phyloP scores from a whole-genome alignment of 2,797 vertebrate genomes.

The Rhinichthys osculus region DNA sequence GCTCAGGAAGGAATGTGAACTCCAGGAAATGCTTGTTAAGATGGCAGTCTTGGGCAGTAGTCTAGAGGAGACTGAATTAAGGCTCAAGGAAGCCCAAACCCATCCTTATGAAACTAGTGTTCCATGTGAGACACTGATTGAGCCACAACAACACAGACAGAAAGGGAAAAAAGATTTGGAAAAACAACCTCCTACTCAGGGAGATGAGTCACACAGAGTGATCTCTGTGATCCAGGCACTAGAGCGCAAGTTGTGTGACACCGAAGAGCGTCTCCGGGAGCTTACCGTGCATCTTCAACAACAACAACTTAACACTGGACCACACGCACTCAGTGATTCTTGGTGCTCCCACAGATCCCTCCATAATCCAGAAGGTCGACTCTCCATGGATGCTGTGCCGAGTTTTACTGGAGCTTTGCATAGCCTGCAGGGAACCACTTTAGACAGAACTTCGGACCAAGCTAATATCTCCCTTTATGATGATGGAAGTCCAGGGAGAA shows the following conservation, averaged over 20 bases:
- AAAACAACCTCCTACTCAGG: constrained; percentile 64
- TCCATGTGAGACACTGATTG: neutral
- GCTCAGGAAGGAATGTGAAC: constrained; percentile 86
- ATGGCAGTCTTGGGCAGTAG: constrained; percentile 85
- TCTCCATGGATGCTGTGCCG: constrained; percentile 73
- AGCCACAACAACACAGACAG: constrained; percentile 69
- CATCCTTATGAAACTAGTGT: constrained; percentile 5
- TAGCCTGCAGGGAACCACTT: constrained; percentile 77
- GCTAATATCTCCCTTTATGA: neutral
- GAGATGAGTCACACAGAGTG: constrained; percentile 81
- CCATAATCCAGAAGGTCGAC: constrained; percentile 81
- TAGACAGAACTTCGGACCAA: constrained; percentile 53
- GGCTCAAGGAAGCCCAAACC: constrained; percentile 78
- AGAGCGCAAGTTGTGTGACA: constrained; percentile 89
- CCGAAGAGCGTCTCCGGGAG: constrained; percentile 90
- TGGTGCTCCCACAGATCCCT: constrained; percentile 74
- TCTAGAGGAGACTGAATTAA: constrained; percentile 85
- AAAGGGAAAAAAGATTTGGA: constrained; percentile 71
- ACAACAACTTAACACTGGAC: constrained; percentile 68
- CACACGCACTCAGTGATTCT: neutral
- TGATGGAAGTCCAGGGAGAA: constrained; percentile 44
- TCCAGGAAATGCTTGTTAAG: constrained; percentile 87
- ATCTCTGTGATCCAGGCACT: constrained; percentile 88
- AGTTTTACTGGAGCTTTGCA: constrained; percentile 76
- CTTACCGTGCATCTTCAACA: constrained; percentile 87